Conservation (phyloP, 2,888 invertebrate genomes). For the Tillus elongatus region DNA sequence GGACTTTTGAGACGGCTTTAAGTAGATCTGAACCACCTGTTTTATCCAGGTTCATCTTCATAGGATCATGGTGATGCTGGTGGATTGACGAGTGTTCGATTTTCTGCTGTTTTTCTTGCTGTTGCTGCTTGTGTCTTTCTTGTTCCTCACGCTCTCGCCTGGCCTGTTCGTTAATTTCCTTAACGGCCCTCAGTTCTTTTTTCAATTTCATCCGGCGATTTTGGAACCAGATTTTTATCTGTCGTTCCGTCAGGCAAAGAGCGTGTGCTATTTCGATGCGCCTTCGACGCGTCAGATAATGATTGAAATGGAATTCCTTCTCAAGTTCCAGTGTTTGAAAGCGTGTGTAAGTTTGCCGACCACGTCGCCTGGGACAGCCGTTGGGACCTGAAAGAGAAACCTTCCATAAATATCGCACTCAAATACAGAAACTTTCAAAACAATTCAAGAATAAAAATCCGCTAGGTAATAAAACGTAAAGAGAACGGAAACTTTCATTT, state of each 20-base stretch:
- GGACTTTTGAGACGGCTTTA: slow-evolving; percentile 68
- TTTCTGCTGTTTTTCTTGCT: slow-evolving; percentile 76
- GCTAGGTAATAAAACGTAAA: slow-evolving; percentile 27
- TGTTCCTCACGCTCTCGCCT: slow-evolving; percentile 84
- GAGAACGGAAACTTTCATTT: slow-evolving; percentile 29
- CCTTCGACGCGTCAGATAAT: slow-evolving; percentile 90
- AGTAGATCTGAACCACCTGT: slow-evolving; percentile 60
- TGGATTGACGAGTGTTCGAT: slow-evolving; percentile 53
- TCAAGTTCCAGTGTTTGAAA: slow-evolving; percentile 97
- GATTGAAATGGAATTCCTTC: slow-evolving; percentile 98
- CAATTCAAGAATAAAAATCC: slow-evolving; percentile 4
- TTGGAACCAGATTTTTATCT: slow-evolving; percentile 97
- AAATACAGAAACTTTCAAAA: slow-evolving; percentile 3
- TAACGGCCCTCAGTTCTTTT: slow-evolving; percentile 88
- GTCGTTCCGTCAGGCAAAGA: slow-evolving; percentile 89
- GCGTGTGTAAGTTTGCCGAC: slow-evolving; percentile 94
- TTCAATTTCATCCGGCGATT: slow-evolving; percentile 95
- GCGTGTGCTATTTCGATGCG: slow-evolving; percentile 96
- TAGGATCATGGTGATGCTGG: slow-evolving; percentile 64
- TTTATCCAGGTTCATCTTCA: slow-evolving; percentile 66
- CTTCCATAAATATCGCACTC: background rate
- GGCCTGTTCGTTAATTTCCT: slow-evolving; percentile 91
- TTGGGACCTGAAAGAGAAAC: slow-evolving; percentile 75
- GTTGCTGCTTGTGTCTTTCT: slow-evolving; percentile 83
- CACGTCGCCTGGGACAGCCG: slow-evolving; percentile 87